A percentile compares a stretch with the other conserved stretches of the same genome.
Conservation (phyloP, 2,888 invertebrate species). For the Dicycla oo region DNA sequence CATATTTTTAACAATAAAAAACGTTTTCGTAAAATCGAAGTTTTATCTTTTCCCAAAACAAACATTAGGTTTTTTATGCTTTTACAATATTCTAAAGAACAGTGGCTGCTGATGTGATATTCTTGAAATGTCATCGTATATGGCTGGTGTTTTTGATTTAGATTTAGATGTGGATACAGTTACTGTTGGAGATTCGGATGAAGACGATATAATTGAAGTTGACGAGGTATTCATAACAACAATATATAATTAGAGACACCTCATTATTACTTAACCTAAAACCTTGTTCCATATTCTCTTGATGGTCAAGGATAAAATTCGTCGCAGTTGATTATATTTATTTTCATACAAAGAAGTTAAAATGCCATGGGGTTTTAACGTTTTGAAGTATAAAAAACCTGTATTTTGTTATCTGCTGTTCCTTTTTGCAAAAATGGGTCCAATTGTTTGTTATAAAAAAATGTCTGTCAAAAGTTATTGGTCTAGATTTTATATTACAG, state of each 20-base stretch:
- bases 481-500: constrained; percentile 7
- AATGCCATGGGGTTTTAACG: neutral
- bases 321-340: constrained; percentile 59
- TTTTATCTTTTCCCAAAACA: constrained; percentile 29
- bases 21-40: constrained; percentile 31
- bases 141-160: constrained; percentile 98
- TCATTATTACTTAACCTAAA: constrained; percentile 78
- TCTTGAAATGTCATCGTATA: constrained; percentile 91
- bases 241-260: constrained; percentile 39
- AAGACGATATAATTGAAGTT: constrained; percentile 96
- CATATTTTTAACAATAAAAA: constrained; percentile 22
- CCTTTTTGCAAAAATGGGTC: constrained; percentile 7
- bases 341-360: constrained; percentile 2
- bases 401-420: neutral
- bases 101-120: constrained; percentile 87
- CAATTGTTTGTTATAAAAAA: constrained; percentile 43
- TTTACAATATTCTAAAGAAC: constrained; percentile 65
- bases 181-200: constrained; percentile 93
- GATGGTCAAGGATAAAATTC: constrained; percentile 76
- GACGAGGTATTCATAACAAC: constrained; percentile 93
- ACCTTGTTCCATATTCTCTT: constrained; percentile 92
- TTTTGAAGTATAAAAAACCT: neutral
- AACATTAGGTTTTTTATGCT: constrained; percentile 45
- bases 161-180: constrained; percentile 93
- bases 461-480: constrained; percentile 12